Conservation (phyloP, 1,140 invertebrate species). For the Aphaenogaster ashmeadi region DNA sequence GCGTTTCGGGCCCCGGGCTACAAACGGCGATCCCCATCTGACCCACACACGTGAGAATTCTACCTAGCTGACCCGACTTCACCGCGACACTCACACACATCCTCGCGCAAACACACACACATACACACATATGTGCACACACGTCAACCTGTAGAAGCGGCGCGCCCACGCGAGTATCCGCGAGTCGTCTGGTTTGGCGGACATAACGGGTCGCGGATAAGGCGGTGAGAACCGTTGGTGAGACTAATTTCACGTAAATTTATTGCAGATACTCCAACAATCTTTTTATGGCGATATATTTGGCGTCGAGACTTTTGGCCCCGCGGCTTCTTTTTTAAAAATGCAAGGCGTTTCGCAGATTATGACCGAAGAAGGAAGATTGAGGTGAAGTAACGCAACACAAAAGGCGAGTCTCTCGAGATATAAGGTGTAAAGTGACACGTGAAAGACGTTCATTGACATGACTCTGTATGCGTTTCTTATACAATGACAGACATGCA, state of each 20-base stretch:
- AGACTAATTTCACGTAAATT: conserved; percentile 48
- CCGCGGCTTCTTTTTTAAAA: conserved; percentile 17
- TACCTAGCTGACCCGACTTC: conserved; percentile 71
- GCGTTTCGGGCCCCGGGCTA: conserved; percentile 67
- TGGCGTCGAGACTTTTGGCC: background rate
- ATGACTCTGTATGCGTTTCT: background rate
- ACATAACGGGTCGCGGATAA: conserved; percentile 68
- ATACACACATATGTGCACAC: background rate
- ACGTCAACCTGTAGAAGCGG: conserved; percentile 15
- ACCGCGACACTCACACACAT: conserved; percentile 52
- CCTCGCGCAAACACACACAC: background rate
- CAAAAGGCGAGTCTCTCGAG: background rate
- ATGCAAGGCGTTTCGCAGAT: background rate
- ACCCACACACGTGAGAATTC: conserved; percentile 71
- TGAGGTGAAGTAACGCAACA: conserved; percentile 18
- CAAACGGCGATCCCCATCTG: conserved; percentile 69
- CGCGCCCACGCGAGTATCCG: conserved; percentile 42
- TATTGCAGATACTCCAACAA: conserved; percentile 33
- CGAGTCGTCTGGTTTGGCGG: conserved; percentile 65
- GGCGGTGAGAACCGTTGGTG: conserved; percentile 47
- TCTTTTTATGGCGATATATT: conserved; percentile 39
- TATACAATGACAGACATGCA: too few relatives aligned
- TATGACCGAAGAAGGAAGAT: background rate
- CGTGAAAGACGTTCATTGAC: conserved; percentile 40
- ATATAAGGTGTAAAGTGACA: conserved; percentile 23